Percentiles rank a stretch among this genome's conserved stretches.
Conservation (phyloP, 1,140 invertebrate genomes). For the Tetragnatha versicolor region DNA sequence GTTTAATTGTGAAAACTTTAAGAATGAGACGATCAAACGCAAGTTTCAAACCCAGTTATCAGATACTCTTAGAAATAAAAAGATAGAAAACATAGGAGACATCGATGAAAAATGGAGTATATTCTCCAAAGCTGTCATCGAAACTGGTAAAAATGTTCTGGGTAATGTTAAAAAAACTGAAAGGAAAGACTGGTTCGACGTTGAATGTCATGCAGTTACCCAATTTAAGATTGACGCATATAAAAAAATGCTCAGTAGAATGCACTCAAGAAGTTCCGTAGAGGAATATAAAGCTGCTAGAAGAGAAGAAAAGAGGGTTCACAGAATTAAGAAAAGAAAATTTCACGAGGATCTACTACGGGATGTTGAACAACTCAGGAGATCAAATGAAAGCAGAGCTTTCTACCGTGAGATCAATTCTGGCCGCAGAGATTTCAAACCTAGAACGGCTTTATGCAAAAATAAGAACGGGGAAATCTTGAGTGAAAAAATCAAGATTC, state of each 20-base stretch:
- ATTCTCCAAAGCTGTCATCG: neutral
- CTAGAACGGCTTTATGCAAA: no score
- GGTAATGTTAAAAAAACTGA: neutral
- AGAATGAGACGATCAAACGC: neutral
- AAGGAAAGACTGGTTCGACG: neutral
- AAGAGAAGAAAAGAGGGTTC: conserved; percentile 1
- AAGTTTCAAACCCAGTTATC: neutral
- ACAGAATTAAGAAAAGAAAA: neutral
- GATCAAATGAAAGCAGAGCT: neutral
- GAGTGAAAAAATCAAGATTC: neutral
- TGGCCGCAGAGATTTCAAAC: no score
- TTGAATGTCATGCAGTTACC: no score
- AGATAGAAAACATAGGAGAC: neutral
- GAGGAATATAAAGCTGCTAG: conserved; percentile 1
- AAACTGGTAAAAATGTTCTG: no score
- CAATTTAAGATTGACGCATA: neutral
- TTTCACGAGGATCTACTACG: neutral
- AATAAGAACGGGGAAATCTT: no score
- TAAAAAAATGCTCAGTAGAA: neutral
- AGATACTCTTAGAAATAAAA: neutral
- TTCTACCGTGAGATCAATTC: no score
- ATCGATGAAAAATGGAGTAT: conserved; percentile 5
- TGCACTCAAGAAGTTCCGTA: neutral
- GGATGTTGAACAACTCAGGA: no score
- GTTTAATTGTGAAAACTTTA: conserved; percentile 7